Base-by-base conservation (phyloP, 1,140 invertebrate genomes). In the Lutraria rhynchaena region DNA sequence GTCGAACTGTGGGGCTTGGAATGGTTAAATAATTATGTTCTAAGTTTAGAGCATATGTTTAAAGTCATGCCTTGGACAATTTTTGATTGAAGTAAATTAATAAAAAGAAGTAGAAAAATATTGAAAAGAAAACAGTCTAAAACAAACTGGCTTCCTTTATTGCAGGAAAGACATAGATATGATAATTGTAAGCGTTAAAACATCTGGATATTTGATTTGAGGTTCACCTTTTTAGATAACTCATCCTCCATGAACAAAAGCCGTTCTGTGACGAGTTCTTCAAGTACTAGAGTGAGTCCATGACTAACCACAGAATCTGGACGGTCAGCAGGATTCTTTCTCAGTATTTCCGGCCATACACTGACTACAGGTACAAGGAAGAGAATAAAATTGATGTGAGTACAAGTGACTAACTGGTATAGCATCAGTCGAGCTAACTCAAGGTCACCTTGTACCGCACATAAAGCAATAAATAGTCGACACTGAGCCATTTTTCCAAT, bases 261-360 rank as follows among this genome's bases (percentile, higher is more conserved):
- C 27, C n/a, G 19, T 22, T 35, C 67, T 3, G 63, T 60, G 9
- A 80, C 19, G 19, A 70, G 15, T 27, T 70, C 53, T 29, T 80
- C 65, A 15, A 80, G 24, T 2, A 70, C 76, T 13, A 70, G 51
- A 7, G 19, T 70, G 33, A 80, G 19, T n/a, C 63, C 76, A 46
- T 35, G 76, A 27, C 46, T 69, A 11, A 46, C 27, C 4, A 70
- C 44, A 13, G 58, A 46, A 33, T 49, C 76, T 35, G 61, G 61
- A n/a, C 27, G 13, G 61, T 77, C 75, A n/a, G 35, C 61, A 5
- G 44, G 60, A 31, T 67, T 27, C 29, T 67, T 77, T 44, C 29
- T 44, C 41, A 84, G 55, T 19, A 85, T 71, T 19, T 63, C 57
- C 9, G 83, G 80, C 83, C 83, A 85, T 63, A 82, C 78, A 33